A percentile compares a stretch with the other conserved stretches of the same genome.
Evolutionary conservation across 2,113 vertebrate genomes (phyloP).

Genomic region (Dolichotis patagonum): DNA sequence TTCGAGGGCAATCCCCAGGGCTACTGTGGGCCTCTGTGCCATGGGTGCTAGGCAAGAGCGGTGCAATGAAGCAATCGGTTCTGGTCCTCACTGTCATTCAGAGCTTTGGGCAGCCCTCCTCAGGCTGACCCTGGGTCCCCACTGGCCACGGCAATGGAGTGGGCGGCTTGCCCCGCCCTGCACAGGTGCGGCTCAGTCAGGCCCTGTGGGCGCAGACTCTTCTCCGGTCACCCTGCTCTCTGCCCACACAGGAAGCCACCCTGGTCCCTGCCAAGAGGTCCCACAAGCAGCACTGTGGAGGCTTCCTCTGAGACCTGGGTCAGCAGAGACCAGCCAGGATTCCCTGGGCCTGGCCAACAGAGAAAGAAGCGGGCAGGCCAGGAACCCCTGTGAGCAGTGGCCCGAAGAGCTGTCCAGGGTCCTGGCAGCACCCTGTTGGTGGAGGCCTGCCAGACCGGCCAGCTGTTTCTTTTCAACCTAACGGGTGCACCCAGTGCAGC

Average conservation of each 20-base stretch:
- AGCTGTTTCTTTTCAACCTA: not conserved
- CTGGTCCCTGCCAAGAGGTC: not conserved
- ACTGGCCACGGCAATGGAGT: too few species aligned
- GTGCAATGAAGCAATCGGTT: not conserved
- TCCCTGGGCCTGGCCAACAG: not conserved
- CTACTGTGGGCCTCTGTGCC: too few species aligned
- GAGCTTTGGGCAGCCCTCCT: not conserved
- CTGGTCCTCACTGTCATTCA: not conserved
- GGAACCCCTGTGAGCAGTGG: fast-evolving
- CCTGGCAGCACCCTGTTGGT: not conserved
- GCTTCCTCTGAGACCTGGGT: not conserved
- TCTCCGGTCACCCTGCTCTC: not conserved
- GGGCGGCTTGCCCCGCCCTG: too few species aligned
- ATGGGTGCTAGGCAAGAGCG: not conserved
- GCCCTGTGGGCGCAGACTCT: not conserved
- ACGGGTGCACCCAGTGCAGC: too few species aligned
- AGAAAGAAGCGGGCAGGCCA: not conserved
- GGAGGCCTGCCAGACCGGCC: not conserved
- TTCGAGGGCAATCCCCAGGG: too few species aligned
- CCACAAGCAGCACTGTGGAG: not conserved
- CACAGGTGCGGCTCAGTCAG: not conserved
- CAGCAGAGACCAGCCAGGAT: not conserved
- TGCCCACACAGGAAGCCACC: not conserved
- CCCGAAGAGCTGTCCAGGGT: conserved; percentile 68
- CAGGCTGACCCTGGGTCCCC: not conserved